These are phyloP conservation scores for Chionomys nivalis DNA, from an alignment of 2,113 vertebrate species.

Conservation along the genomic window DNA sequence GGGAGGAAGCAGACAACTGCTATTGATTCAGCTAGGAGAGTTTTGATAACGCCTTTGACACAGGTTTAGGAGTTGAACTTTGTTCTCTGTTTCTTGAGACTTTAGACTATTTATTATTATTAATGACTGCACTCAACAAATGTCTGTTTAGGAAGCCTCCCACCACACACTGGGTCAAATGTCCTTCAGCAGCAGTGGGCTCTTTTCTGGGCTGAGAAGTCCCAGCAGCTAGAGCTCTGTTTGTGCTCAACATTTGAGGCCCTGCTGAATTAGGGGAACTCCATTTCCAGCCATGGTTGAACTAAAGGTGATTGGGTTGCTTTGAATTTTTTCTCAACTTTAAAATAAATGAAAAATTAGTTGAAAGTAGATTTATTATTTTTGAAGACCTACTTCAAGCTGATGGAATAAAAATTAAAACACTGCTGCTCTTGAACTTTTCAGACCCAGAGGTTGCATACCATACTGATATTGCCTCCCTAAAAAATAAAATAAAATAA, in stretches of 20 bases:
- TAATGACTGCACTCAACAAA: not conserved
- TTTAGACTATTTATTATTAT: not conserved
- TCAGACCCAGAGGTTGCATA: not conserved
- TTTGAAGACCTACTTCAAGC: not conserved
- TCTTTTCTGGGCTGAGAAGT: not conserved
- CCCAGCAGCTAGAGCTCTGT: not conserved
- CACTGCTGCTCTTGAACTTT: not conserved
- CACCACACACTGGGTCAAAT: not conserved
- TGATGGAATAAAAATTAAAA: slow-evolving; percentile 27
- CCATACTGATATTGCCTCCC: no score
- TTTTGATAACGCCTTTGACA: slow-evolving; percentile 53
- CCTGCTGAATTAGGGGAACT: not conserved
- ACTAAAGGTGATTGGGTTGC: not conserved
- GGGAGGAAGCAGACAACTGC: slow-evolving; percentile 51
- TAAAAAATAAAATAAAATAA: no score
- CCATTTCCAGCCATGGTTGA: not conserved
- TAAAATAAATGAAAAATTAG: not conserved
- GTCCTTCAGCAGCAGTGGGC: not conserved
- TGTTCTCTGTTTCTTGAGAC: slow-evolving; percentile 32
- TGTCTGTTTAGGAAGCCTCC: not conserved
- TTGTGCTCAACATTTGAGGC: not conserved
- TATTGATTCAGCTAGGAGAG: slow-evolving; percentile 65
- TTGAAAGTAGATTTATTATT: not conserved
- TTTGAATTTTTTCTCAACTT: not conserved
- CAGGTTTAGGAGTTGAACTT: not conserved